These are phyloP conservation scores for Scomber scombrus DNA, from an alignment of 2,113 vertebrate genomes.

Conservation along the genomic window DNA sequence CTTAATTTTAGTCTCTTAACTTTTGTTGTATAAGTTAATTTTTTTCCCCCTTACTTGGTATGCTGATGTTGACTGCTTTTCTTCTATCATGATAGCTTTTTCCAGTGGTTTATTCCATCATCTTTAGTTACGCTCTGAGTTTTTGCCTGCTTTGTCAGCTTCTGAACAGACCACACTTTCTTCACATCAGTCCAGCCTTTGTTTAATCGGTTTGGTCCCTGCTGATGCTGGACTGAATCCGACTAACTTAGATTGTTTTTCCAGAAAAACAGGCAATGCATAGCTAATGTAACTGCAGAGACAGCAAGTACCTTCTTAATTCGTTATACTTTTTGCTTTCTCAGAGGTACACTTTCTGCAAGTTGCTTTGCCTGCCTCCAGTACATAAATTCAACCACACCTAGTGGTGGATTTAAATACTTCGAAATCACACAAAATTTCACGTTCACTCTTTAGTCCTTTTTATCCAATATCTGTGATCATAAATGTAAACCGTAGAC, in stretches of 20 bases:
- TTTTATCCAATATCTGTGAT: background rate
- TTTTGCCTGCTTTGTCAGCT: slow-evolving; percentile 11
- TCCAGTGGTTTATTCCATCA: background rate
- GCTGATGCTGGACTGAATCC: slow-evolving; percentile 3
- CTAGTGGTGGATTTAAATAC: background rate
- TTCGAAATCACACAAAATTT: background rate
- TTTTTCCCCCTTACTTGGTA: too few species aligned
- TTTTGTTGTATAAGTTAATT: too few species aligned
- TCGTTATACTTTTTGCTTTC: slow-evolving; percentile 3
- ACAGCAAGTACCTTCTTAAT: background rate
- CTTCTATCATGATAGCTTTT: background rate
- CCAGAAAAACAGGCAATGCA: background rate
- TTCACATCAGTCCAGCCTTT: background rate
- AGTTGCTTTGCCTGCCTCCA: background rate
- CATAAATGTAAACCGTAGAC: background rate
- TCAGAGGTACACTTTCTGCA: background rate
- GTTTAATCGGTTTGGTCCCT: background rate
- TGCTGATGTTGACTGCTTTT: too few species aligned
- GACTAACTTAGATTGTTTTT: background rate
- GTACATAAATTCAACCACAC: background rate
- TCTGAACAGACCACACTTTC: background rate
- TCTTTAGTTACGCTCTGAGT: too few species aligned
- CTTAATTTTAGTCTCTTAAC: too few species aligned
- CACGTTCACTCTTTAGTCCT: background rate
- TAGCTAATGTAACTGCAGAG: background rate